phyloP scores from a whole-genome alignment of 2,113 vertebrate genomes.

The Thamnaconus septentrionalis region DNA sequence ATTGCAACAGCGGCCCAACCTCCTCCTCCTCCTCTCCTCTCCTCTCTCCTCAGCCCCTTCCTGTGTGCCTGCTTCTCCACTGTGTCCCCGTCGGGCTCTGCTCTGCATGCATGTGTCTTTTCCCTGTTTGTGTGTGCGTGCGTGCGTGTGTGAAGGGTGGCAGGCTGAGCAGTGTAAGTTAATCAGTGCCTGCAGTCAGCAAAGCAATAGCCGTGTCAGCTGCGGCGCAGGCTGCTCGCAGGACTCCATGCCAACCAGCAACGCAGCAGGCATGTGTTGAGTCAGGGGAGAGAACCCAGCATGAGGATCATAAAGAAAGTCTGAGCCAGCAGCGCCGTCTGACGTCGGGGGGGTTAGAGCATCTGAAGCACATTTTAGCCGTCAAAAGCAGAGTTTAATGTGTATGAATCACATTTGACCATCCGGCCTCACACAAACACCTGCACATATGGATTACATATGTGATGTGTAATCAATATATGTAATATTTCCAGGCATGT shows the following conservation, averaged over 20 bases:
- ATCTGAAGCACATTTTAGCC: neutral
- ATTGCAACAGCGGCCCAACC: slow-evolving; percentile 67
- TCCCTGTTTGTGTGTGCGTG: neutral
- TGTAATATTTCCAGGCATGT: no score
- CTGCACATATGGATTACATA: slow-evolving; percentile 1
- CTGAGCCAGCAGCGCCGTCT: no score
- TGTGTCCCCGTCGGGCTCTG: neutral
- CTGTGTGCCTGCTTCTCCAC: slow-evolving; percentile 22
- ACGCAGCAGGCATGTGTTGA: slow-evolving; percentile 7
- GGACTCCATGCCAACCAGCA: slow-evolving; percentile 18
- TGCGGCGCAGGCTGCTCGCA: slow-evolving; percentile 40
- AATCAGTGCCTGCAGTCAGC: slow-evolving; percentile 59
- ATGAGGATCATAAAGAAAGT: neutral
- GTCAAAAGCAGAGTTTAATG: no score
- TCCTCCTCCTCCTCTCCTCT: slow-evolving; percentile 43
- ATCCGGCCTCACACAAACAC: neutral
- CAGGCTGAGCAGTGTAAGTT: slow-evolving; percentile 28
- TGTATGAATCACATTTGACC: neutral
- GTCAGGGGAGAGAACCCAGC: neutral
- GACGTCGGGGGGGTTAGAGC: neutral
- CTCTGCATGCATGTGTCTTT: slow-evolving; percentile 6
- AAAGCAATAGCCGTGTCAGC: slow-evolving; percentile 39
- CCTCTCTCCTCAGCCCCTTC: slow-evolving; percentile 23
- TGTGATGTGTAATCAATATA: no score
- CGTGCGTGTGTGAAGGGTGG: slow-evolving; percentile 14